These are phyloP conservation scores for Hipposideros larvatus DNA, from an alignment of 2,797 vertebrate species.

Conservation along the genomic window DNA sequence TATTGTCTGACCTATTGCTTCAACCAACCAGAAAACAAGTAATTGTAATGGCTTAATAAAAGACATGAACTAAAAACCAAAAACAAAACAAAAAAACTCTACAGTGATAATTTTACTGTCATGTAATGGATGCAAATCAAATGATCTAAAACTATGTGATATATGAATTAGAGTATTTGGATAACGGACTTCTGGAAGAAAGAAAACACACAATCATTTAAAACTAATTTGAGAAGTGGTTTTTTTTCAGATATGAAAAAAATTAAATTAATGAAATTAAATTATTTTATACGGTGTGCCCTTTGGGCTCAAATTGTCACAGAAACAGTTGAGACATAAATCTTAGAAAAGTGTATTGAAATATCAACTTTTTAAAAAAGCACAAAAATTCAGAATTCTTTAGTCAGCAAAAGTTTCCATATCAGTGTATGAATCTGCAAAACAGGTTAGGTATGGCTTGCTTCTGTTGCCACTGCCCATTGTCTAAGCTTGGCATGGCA, in stretches of 20 bases:
- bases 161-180: neutral
- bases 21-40: too few species aligned
- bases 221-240: constrained; percentile 51
- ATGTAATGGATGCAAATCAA: neutral
- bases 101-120: neutral
- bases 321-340: neutral
- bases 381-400: neutral
- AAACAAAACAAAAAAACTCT: too few species aligned
- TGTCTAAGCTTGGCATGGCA: neutral
- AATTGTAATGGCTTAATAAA: too few species aligned
- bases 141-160: neutral
- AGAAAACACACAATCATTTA: neutral
- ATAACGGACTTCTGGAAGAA: neutral
- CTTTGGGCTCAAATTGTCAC: constrained; percentile 12
- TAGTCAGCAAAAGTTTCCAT: neutral
- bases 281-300: neutral
- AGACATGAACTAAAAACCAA: too few species aligned
- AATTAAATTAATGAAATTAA: constrained; percentile 12
- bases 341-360: neutral
- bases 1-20: too few species aligned
- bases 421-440: neutral
- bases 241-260: neutral
- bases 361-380: neutral
- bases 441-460: neutral
- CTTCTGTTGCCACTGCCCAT: neutral